These are phyloP conservation scores for Antechinus flavipes DNA, from an alignment of 2,113 vertebrate species.

Conservation along the genomic window DNA sequence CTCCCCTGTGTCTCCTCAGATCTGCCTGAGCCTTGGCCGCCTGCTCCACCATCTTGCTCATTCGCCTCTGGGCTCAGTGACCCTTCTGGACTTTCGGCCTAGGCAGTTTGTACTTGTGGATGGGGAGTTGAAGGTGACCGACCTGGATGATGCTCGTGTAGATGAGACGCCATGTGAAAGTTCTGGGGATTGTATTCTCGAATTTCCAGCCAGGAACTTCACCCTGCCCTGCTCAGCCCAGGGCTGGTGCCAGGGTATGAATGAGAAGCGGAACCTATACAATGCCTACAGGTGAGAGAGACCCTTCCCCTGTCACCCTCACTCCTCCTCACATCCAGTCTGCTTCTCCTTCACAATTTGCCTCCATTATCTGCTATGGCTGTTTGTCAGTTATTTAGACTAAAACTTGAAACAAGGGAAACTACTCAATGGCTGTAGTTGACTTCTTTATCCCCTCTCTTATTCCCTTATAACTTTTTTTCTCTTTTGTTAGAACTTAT, in stretches of 20 bases:
- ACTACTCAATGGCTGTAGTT: no score
- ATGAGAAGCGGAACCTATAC: slow-evolving; percentile 94
- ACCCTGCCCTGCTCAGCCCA: slow-evolving; percentile 88
- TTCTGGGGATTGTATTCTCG: slow-evolving; percentile 86
- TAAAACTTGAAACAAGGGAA: background rate
- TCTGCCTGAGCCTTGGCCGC: slow-evolving; percentile 91
- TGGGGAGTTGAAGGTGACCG: slow-evolving; percentile 92
- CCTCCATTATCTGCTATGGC: background rate
- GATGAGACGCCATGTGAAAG: slow-evolving; percentile 88
- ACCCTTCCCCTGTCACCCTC: background rate
- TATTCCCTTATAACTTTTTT: background rate
- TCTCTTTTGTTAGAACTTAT: background rate
- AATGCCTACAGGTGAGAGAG: slow-evolving; percentile 91
- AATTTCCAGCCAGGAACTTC: slow-evolving; percentile 93
- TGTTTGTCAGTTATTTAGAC: background rate
- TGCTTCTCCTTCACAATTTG: background rate
- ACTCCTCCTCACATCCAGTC: background rate
- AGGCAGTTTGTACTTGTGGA: slow-evolving; percentile 92
- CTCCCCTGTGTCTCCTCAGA: slow-evolving; percentile 80
- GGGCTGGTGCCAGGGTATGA: slow-evolving; percentile 90
- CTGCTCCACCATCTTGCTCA: slow-evolving; percentile 93
- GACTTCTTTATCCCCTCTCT: background rate
- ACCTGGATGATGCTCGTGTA: slow-evolving; percentile 91
- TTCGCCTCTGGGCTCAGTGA: slow-evolving; percentile 92
- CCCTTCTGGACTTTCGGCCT: slow-evolving; percentile 93